These are phyloP conservation scores for Enteromius viviparus DNA, from an alignment of 2,797 vertebrate genomes.

Conservation along the genomic window DNA sequence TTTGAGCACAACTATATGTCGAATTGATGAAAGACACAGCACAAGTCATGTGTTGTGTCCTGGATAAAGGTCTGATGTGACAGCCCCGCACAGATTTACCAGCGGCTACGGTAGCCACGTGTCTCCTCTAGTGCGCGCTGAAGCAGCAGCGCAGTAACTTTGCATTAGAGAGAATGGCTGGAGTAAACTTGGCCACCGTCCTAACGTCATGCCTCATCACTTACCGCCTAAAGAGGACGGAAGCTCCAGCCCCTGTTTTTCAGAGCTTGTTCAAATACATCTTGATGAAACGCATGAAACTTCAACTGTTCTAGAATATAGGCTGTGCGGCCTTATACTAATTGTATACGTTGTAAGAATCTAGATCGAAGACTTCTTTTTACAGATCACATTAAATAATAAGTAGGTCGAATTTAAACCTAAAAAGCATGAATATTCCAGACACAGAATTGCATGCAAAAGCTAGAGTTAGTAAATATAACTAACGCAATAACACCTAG, in stretches of 20 bases:
- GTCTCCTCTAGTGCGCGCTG: slow-evolving; percentile 62
- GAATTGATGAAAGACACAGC: not conserved
- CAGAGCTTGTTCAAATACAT: slow-evolving; percentile 40
- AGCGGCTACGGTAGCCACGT: slow-evolving; percentile 55
- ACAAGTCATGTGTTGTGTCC: slow-evolving; percentile 39
- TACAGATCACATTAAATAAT: not conserved
- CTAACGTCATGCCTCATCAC: slow-evolving; percentile 69
- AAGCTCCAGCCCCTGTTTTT: slow-evolving; percentile 25
- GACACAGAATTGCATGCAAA: not conserved
- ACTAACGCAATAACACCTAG: not conserved
- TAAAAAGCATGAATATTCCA: not conserved
- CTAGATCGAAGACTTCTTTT: not conserved
- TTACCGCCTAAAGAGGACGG: slow-evolving; percentile 43
- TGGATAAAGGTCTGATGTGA: slow-evolving; percentile 40
- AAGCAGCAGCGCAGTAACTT: slow-evolving; percentile 72
- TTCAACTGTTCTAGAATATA: not conserved
- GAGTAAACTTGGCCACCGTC: slow-evolving; percentile 74
- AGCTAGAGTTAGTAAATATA: not conserved
- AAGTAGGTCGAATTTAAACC: not conserved
- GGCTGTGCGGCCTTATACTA: not conserved
- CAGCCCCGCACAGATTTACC: slow-evolving; percentile 47
- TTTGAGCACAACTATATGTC: not conserved
- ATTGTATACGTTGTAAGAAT: not conserved
- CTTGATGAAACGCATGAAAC: not conserved
- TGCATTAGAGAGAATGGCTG: slow-evolving; percentile 66